Evolutionary conservation across 2,113 vertebrate genomes (phyloP).

Genomic region (Scopus umbretta): DNA sequence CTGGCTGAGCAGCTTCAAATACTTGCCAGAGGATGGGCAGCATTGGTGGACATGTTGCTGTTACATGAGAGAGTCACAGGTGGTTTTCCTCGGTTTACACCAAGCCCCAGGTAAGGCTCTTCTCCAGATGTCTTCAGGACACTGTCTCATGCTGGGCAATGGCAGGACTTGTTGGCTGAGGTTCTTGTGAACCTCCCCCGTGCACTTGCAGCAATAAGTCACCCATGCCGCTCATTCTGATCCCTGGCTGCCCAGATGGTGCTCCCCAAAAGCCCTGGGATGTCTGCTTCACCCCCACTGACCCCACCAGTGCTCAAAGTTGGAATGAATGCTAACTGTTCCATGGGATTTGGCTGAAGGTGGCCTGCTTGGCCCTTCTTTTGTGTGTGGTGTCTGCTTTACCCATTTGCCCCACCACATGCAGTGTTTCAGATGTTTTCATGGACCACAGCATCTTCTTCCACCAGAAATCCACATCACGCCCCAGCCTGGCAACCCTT

Average conservation of each 20-base stretch:
- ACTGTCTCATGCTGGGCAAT: background rate
- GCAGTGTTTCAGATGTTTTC: background rate
- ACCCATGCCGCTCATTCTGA: background rate
- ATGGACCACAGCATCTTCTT: background rate
- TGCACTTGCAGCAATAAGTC: background rate
- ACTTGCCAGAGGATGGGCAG: background rate
- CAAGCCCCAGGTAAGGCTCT: background rate
- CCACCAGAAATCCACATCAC: background rate
- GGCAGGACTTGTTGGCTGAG: background rate
- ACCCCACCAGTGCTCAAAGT: rapidly evolving
- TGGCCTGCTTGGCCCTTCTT: background rate
- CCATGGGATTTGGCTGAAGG: background rate
- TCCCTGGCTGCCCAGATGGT: background rate
- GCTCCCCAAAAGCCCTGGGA: background rate
- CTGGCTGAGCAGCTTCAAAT: background rate
- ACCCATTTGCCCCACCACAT: background rate
- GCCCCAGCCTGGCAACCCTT: background rate
- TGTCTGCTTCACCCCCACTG: background rate
- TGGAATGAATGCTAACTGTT: background rate
- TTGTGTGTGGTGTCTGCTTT: background rate
- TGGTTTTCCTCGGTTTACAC: background rate
- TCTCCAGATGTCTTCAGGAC: rapidly evolving
- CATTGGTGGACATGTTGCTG: rapidly evolving
- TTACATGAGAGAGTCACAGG: background rate
- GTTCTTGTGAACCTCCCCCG: rapidly evolving